These are phyloP conservation scores for Rhaphigaster nebulosa DNA, from an alignment of 2,888 invertebrate species.

Conservation along the genomic window DNA sequence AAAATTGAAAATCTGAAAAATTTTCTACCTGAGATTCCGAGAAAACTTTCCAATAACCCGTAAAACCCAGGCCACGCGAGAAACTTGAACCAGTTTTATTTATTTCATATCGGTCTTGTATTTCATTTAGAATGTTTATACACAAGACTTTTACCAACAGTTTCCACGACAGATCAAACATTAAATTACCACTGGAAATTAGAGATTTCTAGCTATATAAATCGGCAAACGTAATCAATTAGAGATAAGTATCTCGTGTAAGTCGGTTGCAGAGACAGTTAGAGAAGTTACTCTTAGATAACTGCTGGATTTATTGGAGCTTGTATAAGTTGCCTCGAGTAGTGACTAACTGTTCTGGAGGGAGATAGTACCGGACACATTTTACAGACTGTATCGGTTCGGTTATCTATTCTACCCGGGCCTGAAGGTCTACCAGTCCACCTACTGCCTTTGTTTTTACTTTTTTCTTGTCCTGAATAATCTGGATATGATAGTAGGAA, in stretches of 20 bases:
- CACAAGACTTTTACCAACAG: background rate
- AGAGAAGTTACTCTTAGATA: slow-evolving; percentile 44
- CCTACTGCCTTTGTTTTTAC: background rate
- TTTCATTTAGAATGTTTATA: background rate
- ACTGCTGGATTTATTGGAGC: slow-evolving; percentile 27
- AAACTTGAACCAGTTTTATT: too few species aligned
- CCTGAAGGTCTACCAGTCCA: background rate
- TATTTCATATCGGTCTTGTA: background rate
- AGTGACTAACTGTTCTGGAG: background rate
- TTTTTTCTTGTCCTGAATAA: slow-evolving; percentile 22
- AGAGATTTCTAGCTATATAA: background rate
- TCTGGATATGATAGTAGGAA: background rate
- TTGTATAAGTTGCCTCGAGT: background rate
- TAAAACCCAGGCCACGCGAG: too few species aligned
- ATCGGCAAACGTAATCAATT: background rate
- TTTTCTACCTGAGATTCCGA: too few species aligned
- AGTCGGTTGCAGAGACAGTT: slow-evolving; percentile 36
- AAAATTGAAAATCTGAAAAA: too few species aligned
- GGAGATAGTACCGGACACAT: background rate
- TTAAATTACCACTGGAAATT: background rate
- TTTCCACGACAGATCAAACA: background rate
- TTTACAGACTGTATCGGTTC: slow-evolving; percentile 18
- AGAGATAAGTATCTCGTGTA: slow-evolving; percentile 35
- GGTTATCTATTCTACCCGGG: slow-evolving; percentile 1
- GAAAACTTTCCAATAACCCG: too few species aligned